Evolutionary conservation across 2,797 vertebrate genomes (phyloP).

Genomic region (Alcedo quadribrachys): DNA sequence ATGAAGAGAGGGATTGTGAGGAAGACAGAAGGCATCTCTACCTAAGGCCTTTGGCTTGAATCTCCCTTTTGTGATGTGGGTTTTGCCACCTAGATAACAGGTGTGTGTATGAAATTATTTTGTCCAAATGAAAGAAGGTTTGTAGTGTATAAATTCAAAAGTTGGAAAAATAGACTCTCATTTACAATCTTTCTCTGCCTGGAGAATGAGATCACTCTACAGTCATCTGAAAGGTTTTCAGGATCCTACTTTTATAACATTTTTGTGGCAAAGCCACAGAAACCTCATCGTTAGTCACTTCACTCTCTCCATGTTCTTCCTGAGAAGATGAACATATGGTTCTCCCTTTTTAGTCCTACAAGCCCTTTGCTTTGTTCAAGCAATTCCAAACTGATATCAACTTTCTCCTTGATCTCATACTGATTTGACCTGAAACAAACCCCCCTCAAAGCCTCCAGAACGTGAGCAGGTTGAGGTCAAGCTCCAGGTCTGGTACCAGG

Average conservation of each 20-base stretch:
- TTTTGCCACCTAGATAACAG: not conserved
- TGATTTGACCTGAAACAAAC: slow-evolving; percentile 26
- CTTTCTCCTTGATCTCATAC: slow-evolving; percentile 38
- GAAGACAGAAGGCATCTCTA: not conserved
- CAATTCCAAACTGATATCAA: slow-evolving; percentile 39
- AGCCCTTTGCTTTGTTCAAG: slow-evolving; percentile 66
- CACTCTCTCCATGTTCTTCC: slow-evolving; percentile 58
- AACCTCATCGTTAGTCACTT: slow-evolving; percentile 57
- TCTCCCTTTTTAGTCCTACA: slow-evolving; percentile 67
- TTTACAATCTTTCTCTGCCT: not conserved
- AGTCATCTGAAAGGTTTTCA: slow-evolving; percentile 8
- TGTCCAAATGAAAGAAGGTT: not conserved
- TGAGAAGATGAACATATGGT: slow-evolving; percentile 62
- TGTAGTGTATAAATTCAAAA: not conserved
- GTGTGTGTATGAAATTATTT: not conserved
- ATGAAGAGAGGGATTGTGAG: not conserved
- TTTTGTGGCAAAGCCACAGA: slow-evolving; percentile 34
- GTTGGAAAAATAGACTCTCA: not conserved
- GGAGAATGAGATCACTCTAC: slow-evolving; percentile 12
- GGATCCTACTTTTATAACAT: slow-evolving; percentile 15
- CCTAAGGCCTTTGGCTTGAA: not conserved
- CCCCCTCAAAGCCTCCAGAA: not conserved
- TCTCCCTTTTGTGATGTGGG: not conserved
- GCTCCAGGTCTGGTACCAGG: not conserved
- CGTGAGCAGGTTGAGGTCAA: not conserved